Base-by-base conservation (phyloP, 1,140 invertebrate genomes). In the Latrodectus geometricus region DNA sequence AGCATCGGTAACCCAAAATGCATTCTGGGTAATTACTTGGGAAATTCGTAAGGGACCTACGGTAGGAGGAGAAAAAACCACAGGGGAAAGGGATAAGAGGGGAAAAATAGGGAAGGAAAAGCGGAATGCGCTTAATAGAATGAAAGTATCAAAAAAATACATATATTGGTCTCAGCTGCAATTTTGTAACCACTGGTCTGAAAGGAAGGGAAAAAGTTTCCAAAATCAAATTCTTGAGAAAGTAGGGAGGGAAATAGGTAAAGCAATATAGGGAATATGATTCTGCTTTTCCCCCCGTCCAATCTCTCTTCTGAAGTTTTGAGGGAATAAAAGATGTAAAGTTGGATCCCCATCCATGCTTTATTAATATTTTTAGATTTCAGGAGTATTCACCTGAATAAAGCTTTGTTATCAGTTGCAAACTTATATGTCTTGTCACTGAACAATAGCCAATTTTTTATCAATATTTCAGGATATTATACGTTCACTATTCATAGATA, bases 141-240 rank as follows among this genome's bases (percentile, higher is more conserved):
- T 69, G 21, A 69, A 80, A n/a, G 66, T 66, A 66, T 66, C 21
- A 48, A 78, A 78, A 78, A 78, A 78, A 66, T 66, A 66, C 14
- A 61, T 61, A 78, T 61, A 78, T 78, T 23, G 61, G 76, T 23
- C 76, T 12, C 76, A 78, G 76, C 76, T 78, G 76, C 76, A 78
- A 68, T 78, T 78, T 68, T 49, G 76, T 35, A 35, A 52, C 61
- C 76, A 78, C 20, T 21, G 66, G 78, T 15, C 78, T 48, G 50
- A 49, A 73, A 48, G 49, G 21, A 80, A 48, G 76, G 56, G 68
- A 66, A n/a, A 70, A 80, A 80, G 49, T 61, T 80, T 80, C 66
- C 78, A 80, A 61, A 80, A 80, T 80, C 78, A 80, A 80, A 80
- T 80, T 80, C 78, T 70, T 70, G 56, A 49, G 35, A 11, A 17